phyloP scores from a whole-genome alignment of 2,888 invertebrate genomes.

The Tachina fera region DNA sequence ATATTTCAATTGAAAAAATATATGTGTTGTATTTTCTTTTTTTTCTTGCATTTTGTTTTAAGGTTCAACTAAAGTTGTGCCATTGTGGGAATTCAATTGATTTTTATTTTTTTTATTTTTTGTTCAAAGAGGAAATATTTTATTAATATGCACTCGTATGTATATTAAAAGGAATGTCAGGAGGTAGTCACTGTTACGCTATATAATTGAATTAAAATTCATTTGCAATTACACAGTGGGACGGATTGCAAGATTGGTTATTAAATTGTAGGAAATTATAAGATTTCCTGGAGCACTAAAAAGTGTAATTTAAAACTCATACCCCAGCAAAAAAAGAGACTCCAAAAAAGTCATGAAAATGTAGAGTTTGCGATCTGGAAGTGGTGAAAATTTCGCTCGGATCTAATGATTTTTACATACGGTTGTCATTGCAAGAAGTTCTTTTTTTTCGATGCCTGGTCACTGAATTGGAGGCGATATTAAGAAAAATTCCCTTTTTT shows the following conservation, averaged over 20 bases:
- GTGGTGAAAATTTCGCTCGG: too few relatives aligned
- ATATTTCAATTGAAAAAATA: constrained; percentile 26
- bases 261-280: too few relatives aligned
- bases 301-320: too few relatives aligned
- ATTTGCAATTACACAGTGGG: neutral
- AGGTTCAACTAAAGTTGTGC: neutral
- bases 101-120: neutral
- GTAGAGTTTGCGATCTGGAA: too few relatives aligned
- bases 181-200: neutral
- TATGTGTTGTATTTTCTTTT: neutral
- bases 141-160: neutral
- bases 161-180: constrained; percentile 5
- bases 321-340: too few relatives aligned
- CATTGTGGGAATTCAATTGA: constrained; percentile 21
- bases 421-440: too few relatives aligned
- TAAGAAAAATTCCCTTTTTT: too few relatives aligned
- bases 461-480: too few relatives aligned
- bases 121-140: neutral
- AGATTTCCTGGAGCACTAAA: too few relatives aligned
- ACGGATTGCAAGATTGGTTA: neutral
- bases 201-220: neutral
- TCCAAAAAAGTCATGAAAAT: too few relatives aligned
- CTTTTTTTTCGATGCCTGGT: too few relatives aligned
- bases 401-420: too few relatives aligned
- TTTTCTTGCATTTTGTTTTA: constrained; percentile 9